phyloP scores from a whole-genome alignment of 2,888 invertebrate genomes.

The Netelia melanura region DNA sequence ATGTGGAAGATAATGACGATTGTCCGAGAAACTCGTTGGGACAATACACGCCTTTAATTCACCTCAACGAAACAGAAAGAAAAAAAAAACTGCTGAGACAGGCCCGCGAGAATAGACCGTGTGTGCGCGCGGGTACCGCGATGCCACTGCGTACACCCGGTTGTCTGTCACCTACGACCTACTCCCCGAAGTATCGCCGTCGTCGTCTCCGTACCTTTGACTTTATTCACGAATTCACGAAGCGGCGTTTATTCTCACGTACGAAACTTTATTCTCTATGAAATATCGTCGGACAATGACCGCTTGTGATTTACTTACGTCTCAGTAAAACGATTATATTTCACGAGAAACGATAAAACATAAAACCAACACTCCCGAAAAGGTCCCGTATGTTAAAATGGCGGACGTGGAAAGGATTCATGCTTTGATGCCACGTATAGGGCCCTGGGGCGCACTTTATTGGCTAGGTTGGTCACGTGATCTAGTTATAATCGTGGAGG shows the following conservation, averaged over 20 bases:
- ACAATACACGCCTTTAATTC: neutral
- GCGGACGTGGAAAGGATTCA: slow-evolving; percentile 92
- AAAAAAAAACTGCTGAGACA: slow-evolving; percentile 29
- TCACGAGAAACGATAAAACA: slow-evolving; percentile 89
- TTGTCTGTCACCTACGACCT: slow-evolving; percentile 83
- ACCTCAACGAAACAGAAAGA: slow-evolving; percentile 8
- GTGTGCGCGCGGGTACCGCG: slow-evolving; percentile 65
- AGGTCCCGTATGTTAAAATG: slow-evolving; percentile 93
- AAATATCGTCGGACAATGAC: slow-evolving; percentile 65
- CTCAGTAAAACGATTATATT: slow-evolving; percentile 85
- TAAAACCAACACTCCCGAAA: slow-evolving; percentile 89
- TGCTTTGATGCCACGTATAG: slow-evolving; percentile 93
- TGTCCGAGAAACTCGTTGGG: neutral
- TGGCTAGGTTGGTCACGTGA: slow-evolving; percentile 79
- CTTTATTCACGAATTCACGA: slow-evolving; percentile 25
- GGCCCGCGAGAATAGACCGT: slow-evolving; percentile 35
- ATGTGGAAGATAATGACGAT: slow-evolving; percentile 30
- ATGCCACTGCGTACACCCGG: slow-evolving; percentile 81
- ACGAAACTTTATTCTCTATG: slow-evolving; percentile 72
- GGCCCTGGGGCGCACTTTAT: slow-evolving; percentile 81
- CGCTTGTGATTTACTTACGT: slow-evolving; percentile 83
- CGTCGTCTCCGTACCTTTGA: neutral
- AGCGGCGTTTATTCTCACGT: slow-evolving; percentile 63
- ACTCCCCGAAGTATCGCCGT: slow-evolving; percentile 75
- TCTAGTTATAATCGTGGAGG: slow-evolving; percentile 46